Evolutionary conservation across 2,797 vertebrate genomes (phyloP), one percentile per base, ranked within the genome.

Genomic region (Mionectes olivaceus): DNA sequence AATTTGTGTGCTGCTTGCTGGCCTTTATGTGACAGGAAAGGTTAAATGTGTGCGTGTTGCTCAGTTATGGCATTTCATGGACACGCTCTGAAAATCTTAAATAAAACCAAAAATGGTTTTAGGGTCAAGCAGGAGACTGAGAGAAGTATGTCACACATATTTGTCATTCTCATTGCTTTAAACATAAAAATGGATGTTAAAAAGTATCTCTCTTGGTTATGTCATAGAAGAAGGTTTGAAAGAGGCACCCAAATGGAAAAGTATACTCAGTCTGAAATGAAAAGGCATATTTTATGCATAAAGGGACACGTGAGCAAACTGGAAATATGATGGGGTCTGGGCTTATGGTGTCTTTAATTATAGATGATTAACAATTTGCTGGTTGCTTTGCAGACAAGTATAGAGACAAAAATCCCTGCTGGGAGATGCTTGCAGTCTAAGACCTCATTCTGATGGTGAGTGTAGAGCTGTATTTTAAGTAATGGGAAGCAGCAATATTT

Each of bases 331-430:
- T 90, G 81, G 56, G 21, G 87, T 94, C 64, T 89, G 83, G 81
- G 56, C 27, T 94, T 89, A 56, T 46, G 49, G 44, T 70, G n/a
- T 88, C 67, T 93, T 94, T 92, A 94, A 95, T 96, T 90, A 83
- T 81, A 87, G 46, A 85, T 87, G 41, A 90, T 96, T 92, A 93
- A 89, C 53, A 95, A 69, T 83, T 93, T 91, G 50, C 39, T 87
- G 32, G 68, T 89, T 94, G 35, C 68, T 94, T 94, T 93, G 67
- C 78, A 92, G 92, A 53, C 64, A 71, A 55, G 32, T 57, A 53
- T 44, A 64, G 87, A 89, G 81, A 76, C 43, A 87, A 87, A 95
- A 95, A 44, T 74, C 68, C 41, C 60, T 87, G 11, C 75, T 90
- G 84, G 68, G 92, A 93, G 59, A 15, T 65, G 53, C 50, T 65